Evolutionary conservation across 2,888 invertebrate genomes (phyloP), one percentile per base, ranked within the genome.

Genomic region (Cataglyphis albicans): DNA sequence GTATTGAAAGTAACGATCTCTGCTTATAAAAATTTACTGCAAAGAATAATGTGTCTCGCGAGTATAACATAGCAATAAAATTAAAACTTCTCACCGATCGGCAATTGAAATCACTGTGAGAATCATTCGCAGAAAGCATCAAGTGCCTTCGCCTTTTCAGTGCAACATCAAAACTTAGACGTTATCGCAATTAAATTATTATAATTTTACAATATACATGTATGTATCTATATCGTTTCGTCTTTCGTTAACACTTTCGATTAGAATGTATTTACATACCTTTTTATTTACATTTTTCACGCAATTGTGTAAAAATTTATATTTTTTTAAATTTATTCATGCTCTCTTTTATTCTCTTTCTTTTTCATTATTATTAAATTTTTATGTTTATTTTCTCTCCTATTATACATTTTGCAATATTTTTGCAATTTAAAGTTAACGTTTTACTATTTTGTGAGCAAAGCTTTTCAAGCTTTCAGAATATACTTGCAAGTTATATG

Each of bases 51-150:
- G 65, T 18, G 48, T 7, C 75, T 7, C 52, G 12, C 12, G 52
- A 12, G 65, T 12, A 25, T 18, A 35, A 76, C 52, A 10, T 18
- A 35, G 10, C 35, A 6, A 64, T 52, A 25, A 12, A 64, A 64
- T 64, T 32, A 18, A 44, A 65, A 12, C 18, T 7, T n/a, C 18
- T 10, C 18, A 7, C 48, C 52, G 35, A 59, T 73, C 44, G 48
- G 18, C 63, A 64, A 64, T 82, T 76, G 63, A 75, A 81, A 81
- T 84, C 38, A 63, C 12, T 18, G 63, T 65, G 57, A 61, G 59
- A 65, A 65, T 70, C 32, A 52, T 65, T 72, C 35, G 64, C 35
- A 44, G 4, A 10, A 35, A 57, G 15, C 41, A n/a, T 3, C 3
- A 21, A 21, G n/a, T 38, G 25, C 35, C n/a, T 18, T 18, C 12